Base-by-base conservation (phyloP, 2,113 vertebrate species). In the Motacilla alba region DNA sequence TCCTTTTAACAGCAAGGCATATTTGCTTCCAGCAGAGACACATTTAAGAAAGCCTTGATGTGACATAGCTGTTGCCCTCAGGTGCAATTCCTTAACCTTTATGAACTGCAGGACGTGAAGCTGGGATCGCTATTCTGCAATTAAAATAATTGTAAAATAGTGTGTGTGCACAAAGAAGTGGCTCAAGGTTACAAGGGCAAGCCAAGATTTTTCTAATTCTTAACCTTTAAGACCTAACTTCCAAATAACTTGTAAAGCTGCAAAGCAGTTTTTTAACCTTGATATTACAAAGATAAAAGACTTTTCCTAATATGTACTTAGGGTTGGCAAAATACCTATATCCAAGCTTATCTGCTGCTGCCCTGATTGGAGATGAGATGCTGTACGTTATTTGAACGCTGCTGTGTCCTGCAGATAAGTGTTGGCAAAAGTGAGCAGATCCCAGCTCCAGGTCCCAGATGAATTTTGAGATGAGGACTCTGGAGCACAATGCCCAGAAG, bases 61-160 rank as follows among this genome's bases (percentile, higher is more conserved):
- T 69, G 73, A 79, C n/a, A 6, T 22, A 75, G 47, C 62, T 60
- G 52, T 28, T 87, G 84, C 78, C 93, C 87, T 91, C 70, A 46
- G 50, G 77, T 68, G 41, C 58, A 79, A 56, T 73, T 87, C 68
- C 60, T 72, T 91, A 94, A 94, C 84, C 74, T 94, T 95, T 92
- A 44, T 79, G 66, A 95, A 94, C 74, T 68, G 49, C 69, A 81
- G 50, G 73, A 73, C 15, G 37, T 83, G 67, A 89, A 81, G 55
- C 33, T 19, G 46, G 68, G 44, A 43, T 62, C 27, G n/a, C 47
- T 93, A 58, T 50, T 83, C 78, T 83, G 83, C 75, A 97, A 96
- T 95, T 94, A 95, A 96, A 96, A 90, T 91, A 63, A 78, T 50
- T 75, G 73, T 63, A 87, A 93, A 94, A 76, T 52, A 83, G 50